Percentiles rank a stretch among this genome's conserved stretches.
phyloP scores from a whole-genome alignment of 2,888 invertebrate species.

The Tortricodes alternella region DNA sequence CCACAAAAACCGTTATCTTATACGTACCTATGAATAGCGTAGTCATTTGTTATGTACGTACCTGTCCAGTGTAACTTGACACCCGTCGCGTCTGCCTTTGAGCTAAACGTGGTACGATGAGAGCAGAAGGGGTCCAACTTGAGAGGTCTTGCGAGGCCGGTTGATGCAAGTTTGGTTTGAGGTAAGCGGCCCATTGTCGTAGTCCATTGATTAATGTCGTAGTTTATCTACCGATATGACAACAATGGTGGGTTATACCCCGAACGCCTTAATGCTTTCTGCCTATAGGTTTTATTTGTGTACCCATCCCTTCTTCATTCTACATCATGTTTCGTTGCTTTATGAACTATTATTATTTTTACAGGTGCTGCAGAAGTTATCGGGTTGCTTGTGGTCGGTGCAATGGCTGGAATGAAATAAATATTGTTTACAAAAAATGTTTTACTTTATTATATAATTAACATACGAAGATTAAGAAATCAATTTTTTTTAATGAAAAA shows the following conservation, averaged over 20 bases:
- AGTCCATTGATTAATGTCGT: constrained; percentile 74
- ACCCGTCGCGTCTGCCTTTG: constrained; percentile 33
- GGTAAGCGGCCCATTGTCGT: constrained; percentile 75
- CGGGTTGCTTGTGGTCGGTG: background rate
- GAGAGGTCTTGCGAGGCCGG: constrained; percentile 51
- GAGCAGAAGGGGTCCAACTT: constrained; percentile 30
- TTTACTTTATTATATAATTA: no score
- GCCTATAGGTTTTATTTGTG: constrained; percentile 71
- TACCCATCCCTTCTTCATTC: constrained; percentile 50
- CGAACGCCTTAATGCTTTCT: constrained; percentile 72
- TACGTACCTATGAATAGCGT: constrained; percentile 47
- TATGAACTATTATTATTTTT: constrained; percentile 43
- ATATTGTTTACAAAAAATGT: background rate
- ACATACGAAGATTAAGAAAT: no score
- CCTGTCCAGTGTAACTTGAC: constrained; percentile 46
- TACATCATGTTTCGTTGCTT: constrained; percentile 60
- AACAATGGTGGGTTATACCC: constrained; percentile 74
- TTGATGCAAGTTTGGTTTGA: constrained; percentile 53
- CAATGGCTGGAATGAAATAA: constrained; percentile 22
- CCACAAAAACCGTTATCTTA: constrained; percentile 65
- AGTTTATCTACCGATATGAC: constrained; percentile 80
- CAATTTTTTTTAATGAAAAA: no score
- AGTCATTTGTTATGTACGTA: constrained; percentile 57
- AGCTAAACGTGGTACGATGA: constrained; percentile 3
- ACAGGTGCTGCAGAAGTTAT: constrained; percentile 41